These are phyloP conservation scores for Napeogenes inachia DNA, from an alignment of 2,888 invertebrate species.

Conservation along the genomic window DNA sequence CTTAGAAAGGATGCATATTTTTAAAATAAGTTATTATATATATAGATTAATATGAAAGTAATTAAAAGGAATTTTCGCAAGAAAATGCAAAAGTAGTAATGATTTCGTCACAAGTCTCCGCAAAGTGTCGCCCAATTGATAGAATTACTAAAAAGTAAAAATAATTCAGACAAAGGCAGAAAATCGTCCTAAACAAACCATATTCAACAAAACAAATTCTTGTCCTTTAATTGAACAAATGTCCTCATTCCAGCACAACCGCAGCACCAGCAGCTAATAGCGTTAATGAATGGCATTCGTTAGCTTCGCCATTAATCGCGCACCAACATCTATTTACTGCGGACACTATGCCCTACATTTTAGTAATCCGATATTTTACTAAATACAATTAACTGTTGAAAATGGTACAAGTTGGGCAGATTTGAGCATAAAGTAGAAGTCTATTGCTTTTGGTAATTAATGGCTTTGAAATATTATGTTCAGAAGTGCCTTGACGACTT, in stretches of 20 bases:
- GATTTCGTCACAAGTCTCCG: too few relatives aligned
- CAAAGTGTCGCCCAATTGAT: too few relatives aligned
- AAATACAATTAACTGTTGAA: constrained; percentile 5
- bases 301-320: constrained; percentile 20
- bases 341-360: constrained; percentile 11
- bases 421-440: background rate
- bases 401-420: background rate
- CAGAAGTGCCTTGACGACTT: too few relatives aligned
- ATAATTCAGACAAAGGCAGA: background rate
- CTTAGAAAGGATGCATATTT: too few relatives aligned
- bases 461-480: too few relatives aligned
- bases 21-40: too few relatives aligned
- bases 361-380: constrained; percentile 12
- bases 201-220: constrained; percentile 14
- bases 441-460: background rate
- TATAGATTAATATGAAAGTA: too few relatives aligned
- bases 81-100: too few relatives aligned
- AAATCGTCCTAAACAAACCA: background rate
- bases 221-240: constrained; percentile 20
- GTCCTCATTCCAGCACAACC: constrained; percentile 19
- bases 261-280: constrained; percentile 22
- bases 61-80: too few relatives aligned
- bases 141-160: background rate
- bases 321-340: constrained; percentile 20
- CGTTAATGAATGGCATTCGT: constrained; percentile 29